Conservation (phyloP, 2,113 vertebrate genomes). For the Redunca redunca region DNA sequence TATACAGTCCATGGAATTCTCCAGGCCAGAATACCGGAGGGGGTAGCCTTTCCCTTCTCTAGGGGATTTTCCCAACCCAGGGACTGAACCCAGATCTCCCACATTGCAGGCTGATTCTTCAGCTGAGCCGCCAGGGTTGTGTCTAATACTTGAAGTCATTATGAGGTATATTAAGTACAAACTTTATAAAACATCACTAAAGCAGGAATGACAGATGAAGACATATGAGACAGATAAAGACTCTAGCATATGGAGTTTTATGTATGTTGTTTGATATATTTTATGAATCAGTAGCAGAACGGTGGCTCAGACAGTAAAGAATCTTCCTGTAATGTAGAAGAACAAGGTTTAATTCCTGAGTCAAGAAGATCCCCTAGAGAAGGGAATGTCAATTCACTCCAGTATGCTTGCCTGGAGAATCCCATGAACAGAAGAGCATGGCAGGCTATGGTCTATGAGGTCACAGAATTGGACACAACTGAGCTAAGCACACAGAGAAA, state of each 20-base stretch:
- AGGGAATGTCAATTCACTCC: not conserved
- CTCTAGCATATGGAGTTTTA: not conserved
- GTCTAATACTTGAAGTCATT: not conserved
- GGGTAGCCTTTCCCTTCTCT: not conserved
- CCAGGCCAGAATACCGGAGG: not conserved
- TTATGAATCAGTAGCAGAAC: not conserved
- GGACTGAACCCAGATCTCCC: not conserved
- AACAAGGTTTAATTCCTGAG: not conserved
- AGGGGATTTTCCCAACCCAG: not conserved
- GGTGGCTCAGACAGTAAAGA: not conserved
- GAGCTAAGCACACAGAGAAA: not conserved
- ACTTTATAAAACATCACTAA: not conserved
- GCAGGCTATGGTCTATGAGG: not conserved
- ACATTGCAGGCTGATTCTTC: not conserved
- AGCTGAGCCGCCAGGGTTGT: not conserved
- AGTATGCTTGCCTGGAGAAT: not conserved
- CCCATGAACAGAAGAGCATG: not conserved
- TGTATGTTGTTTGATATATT: not conserved
- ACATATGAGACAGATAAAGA: not conserved
- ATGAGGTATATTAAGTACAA: not conserved
- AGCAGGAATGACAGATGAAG: not conserved
- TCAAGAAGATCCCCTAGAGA: not conserved
- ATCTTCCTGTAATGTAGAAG: not conserved
- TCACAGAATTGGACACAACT: not conserved
- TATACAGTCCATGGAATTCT: not conserved